A percentile compares a stretch with the other conserved stretches of the same genome.
phyloP scores from a whole-genome alignment of 2,113 vertebrate species.

The Xiphorhynchus elegans region DNA sequence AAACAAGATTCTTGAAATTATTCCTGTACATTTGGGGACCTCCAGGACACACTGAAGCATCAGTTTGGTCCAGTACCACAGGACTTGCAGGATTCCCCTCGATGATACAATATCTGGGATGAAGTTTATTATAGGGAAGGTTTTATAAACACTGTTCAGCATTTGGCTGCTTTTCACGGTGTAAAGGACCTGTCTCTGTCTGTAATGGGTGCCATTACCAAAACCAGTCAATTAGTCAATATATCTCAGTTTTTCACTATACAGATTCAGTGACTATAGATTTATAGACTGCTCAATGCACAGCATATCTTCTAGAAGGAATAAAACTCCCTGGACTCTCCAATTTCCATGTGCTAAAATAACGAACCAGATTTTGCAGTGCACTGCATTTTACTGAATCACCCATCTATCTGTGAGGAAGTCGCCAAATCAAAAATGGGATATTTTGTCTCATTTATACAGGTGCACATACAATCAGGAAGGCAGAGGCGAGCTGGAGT shows the following conservation, averaged over 20 bases:
- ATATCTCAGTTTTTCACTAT: neutral
- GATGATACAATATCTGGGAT: neutral
- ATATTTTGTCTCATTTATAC: neutral
- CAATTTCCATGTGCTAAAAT: neutral
- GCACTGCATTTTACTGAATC: neutral
- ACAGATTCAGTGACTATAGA: neutral
- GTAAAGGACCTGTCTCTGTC: neutral
- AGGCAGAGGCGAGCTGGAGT: neutral
- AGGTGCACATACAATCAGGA: neutral
- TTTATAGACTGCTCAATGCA: neutral
- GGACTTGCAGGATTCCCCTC: neutral
- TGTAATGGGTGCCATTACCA: neutral
- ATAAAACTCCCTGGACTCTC: neutral
- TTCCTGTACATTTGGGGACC: neutral
- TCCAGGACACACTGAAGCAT: neutral
- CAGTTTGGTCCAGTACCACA: no score
- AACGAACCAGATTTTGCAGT: neutral
- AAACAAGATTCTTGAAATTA: neutral
- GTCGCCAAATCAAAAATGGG: neutral
- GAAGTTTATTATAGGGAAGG: neutral
- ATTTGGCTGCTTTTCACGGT: neutral
- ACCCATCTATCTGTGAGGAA: neutral
- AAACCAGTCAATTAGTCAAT: neutral
- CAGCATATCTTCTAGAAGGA: rapidly evolving
- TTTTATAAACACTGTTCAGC: neutral